Evolutionary conservation across 2,113 vertebrate species (phyloP).

Genomic region (Melanotaenia duboulayi): DNA sequence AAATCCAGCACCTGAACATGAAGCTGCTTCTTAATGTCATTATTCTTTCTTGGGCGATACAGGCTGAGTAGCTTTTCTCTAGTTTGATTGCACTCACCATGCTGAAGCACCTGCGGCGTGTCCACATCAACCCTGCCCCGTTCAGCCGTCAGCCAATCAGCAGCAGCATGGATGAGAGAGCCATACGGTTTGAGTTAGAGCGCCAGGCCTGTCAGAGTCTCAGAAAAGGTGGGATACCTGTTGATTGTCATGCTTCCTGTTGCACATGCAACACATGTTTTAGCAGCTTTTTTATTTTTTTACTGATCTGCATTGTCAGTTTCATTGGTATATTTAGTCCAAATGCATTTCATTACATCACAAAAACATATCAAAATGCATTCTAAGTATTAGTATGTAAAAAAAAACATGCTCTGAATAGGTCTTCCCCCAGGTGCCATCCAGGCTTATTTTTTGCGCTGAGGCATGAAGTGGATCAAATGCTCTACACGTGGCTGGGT

Average conservation of each 20-base stretch:
- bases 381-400: not conserved
- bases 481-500: slow-evolving; percentile 40
- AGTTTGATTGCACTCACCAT: slow-evolving; percentile 47
- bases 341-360: too few relatives aligned
- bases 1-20: slow-evolving; percentile 15
- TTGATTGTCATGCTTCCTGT: not conserved
- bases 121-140: slow-evolving; percentile 63
- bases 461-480: slow-evolving; percentile 52
- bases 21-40: not conserved
- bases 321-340: too few relatives aligned
- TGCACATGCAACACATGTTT: not conserved
- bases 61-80: not conserved
- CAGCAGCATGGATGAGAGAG: slow-evolving; percentile 64
- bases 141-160: slow-evolving; percentile 72
- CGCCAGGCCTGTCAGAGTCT: slow-evolving; percentile 77
- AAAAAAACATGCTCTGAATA: not conserved
- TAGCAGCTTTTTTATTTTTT: not conserved
- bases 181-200: slow-evolving; percentile 68
- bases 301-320: not conserved
- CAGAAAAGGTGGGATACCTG: slow-evolving; percentile 76
- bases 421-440: not conserved
- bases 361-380: not conserved
- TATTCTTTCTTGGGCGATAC: slow-evolving; percentile 6
- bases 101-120: slow-evolving; percentile 68
- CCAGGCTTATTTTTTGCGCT: slow-evolving; percentile 47